Evolutionary conservation across 2,888 invertebrate genomes (phyloP), one percentile per base, ranked within the genome.

Genomic region (Hybos culiciformis): DNA sequence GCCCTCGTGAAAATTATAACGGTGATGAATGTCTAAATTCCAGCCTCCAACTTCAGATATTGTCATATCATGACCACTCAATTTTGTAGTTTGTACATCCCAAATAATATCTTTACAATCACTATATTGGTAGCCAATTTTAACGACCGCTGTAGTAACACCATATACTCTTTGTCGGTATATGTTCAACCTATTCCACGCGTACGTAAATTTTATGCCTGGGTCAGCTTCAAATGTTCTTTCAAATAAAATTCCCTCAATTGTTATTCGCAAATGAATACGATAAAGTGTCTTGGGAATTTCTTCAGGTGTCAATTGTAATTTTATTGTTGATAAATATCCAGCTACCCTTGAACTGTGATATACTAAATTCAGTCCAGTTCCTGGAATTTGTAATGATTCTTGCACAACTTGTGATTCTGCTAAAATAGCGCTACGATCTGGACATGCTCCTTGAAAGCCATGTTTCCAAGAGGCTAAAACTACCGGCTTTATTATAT

Each of bases 1-100:
- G 23, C 93, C 96, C 72, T 96, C 94, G 59, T 96, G 92, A 75
- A 91, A 92, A 65, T 98, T 97, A 64, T 96, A 94, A 53, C 94
- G 77, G 60, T 97, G 96, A 69, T 97, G 96, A 50, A 96, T 91
- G 62, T 97, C 92, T 53, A 98, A 71, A 65, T 96, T 94, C 96
- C 96, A 97, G 12, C 92, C 93, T 1, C 94, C 96, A 31, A 94
- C 87, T 66, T 93, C 93, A 0, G 93, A 93, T 39, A 94, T 93
- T 46, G 87, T 87, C 85, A 96, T 90, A 59, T 94, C 93, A 59
- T 91, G 92, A 1, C 96, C 97, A 55, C 90, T 90, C 37, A 98
- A 68, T 53, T 91, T 92, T 0, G 93, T 92, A 1, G 92, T 91
- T 61, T 93, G 90, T 19, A 87, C 87, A 58, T 92, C 90, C 97